Percentiles rank a stretch among this genome's conserved stretches.
phyloP scores from a whole-genome alignment of 2,797 vertebrate genomes.

The Cirrhinus molitorella region DNA sequence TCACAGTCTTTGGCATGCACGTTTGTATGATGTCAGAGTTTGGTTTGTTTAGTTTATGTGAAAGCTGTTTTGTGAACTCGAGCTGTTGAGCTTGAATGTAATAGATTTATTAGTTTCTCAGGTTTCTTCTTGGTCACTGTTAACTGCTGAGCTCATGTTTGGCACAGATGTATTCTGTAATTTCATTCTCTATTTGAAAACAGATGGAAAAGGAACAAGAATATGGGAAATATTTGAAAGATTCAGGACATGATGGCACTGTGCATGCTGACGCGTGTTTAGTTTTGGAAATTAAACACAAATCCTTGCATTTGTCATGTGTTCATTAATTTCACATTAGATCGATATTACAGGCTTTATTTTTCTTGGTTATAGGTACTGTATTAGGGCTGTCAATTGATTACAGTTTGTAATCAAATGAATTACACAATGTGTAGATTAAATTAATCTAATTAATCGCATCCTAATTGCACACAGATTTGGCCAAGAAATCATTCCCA shows the following conservation, averaged over 20 bases:
- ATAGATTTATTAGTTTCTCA: slow-evolving; percentile 32
- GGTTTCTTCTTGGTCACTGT: slow-evolving; percentile 18
- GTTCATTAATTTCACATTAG: neutral
- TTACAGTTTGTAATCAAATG: neutral
- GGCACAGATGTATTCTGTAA: neutral
- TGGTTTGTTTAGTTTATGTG: slow-evolving; percentile 37
- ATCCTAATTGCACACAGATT: neutral
- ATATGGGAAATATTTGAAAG: neutral
- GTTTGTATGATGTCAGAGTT: slow-evolving; percentile 30
- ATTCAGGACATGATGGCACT: neutral
- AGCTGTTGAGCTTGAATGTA: slow-evolving; percentile 8
- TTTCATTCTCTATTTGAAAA: neutral
- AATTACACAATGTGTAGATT: neutral
- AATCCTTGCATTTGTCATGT: neutral
- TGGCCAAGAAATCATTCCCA: neutral
- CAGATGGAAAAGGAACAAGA: neutral
- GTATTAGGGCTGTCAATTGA: neutral
- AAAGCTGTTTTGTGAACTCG: slow-evolving; percentile 20
- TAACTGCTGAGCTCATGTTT: slow-evolving; percentile 27
- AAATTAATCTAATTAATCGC: neutral
- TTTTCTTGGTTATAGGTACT: neutral
- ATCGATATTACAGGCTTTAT: neutral
- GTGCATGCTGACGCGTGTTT: neutral
- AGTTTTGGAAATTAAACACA: neutral
- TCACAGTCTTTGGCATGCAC: neutral